Evolutionary conservation across 2,797 vertebrate species (phyloP), one percentile per base, ranked within the genome.

Genomic region (Galago senegalensis): DNA sequence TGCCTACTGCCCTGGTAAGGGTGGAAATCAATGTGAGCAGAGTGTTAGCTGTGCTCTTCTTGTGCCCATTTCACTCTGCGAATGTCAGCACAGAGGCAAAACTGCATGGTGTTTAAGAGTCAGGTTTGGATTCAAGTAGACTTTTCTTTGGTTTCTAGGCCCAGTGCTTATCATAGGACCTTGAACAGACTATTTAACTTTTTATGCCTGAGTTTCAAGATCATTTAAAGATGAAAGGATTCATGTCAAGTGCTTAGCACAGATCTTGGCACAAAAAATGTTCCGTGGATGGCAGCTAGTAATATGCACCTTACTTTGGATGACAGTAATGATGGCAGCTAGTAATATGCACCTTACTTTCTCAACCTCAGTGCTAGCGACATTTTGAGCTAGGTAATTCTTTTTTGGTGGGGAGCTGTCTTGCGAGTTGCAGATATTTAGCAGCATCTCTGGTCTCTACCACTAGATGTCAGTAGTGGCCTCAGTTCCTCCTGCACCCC

Each of bases 201-300:
- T 34, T 53, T 31, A 43, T 9, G 60, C 65, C 63, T 21, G 14
- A 56, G 29, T 75, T 92, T 94, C 81, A 40, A 80, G 89, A 72
- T 80, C 8, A 21, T 77, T 46, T 75, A 63, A 94, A 77, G 77
- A 72, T 17, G 69, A 61, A 89, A 23, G 4, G 60, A 81, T 21
- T 75, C 61, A 29, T 0, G 9, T 13, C 17, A 40, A 61, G 29
- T 9, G 61, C 31, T 69, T 34, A 49, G 77, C 61, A 56, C 60
- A 25, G 63, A 23, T 56, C 77, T 75, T 1, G 2, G 87, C 25
- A 49, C 63, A 56, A 1, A 43, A 60, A 58, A 80, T 31, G 16
- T 21, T 29, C 67, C 25, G 23, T 0, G n/a, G 49, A 7, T n/a
- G 56, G 80, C 0, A 4, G 49, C 53, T 76, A 21, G 31, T 14